phyloP scores from a whole-genome alignment of 2,888 invertebrate genomes.

The Metopia argyrocephala region DNA sequence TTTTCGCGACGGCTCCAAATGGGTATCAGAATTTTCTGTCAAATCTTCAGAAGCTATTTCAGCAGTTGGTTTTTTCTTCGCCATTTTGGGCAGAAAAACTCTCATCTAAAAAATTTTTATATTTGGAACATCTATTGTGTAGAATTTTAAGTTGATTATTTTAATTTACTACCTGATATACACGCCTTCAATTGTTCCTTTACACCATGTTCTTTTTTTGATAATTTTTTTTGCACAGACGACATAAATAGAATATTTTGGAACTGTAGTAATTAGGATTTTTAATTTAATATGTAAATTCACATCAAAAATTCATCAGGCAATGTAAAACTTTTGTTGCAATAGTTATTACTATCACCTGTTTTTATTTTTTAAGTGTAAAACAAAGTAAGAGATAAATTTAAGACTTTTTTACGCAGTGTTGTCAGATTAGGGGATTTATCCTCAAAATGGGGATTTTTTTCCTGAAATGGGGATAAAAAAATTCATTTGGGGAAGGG shows the following conservation, averaged over 20 bases:
- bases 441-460: no score
- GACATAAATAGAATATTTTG: neutral
- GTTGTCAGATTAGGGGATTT: no score
- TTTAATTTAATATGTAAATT: slow-evolving; percentile 2
- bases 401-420: no score
- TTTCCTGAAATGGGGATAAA: no score
- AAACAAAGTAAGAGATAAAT: no score
- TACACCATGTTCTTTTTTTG: slow-evolving; percentile 5
- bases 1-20: neutral
- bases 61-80: neutral
- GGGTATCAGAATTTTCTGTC: neutral
- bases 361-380: no score
- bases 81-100: neutral
- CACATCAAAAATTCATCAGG: neutral
- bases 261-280: neutral
- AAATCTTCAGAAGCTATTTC: neutral
- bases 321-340: neutral
- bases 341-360: no score
- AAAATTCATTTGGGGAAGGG: no score
- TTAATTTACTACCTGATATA: no score
- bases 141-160: neutral
- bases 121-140: neutral
- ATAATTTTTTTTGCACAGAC: slow-evolving; percentile 6
- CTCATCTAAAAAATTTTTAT: neutral
- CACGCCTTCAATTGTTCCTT: no score